Conservation (phyloP, 1,140 invertebrate genomes). For the Eumaeus atala region DNA sequence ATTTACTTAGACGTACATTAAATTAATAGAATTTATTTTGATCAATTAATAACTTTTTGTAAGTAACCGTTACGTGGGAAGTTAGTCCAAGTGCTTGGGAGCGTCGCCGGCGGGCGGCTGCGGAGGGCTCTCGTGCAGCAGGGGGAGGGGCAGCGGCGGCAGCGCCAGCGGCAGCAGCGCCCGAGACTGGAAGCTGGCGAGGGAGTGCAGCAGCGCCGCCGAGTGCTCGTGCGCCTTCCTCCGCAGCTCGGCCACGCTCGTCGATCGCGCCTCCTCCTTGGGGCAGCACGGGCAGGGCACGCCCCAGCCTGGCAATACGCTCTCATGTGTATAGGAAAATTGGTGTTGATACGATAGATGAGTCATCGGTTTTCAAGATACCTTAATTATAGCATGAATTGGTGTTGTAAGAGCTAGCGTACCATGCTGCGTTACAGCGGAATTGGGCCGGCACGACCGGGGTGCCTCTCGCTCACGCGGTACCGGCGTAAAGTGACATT, state of each 20-base stretch:
- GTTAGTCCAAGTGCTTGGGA: conserved; percentile 56
- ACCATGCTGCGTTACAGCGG: no score
- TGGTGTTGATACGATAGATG: no score
- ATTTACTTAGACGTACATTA: no score
- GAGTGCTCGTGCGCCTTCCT: conserved; percentile 94
- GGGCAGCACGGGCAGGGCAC: conserved; percentile 85
- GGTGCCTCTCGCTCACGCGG: no score
- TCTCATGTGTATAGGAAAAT: no score
- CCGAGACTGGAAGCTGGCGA: conserved; percentile 77
- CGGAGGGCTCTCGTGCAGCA: conserved; percentile 69
- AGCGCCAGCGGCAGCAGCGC: conserved; percentile 76
- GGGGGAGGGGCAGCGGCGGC: conserved; percentile 66
- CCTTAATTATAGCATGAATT: no score
- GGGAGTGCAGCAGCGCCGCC: conserved; percentile 84
- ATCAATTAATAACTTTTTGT: no score
- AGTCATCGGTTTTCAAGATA: no score
- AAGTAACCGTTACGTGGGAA: background rate
- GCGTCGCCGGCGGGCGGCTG: conserved; percentile 53
- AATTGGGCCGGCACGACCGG: no score
- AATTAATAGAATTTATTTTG: no score
- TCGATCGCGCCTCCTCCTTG: conserved; percentile 78
- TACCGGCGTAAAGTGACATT: no score
- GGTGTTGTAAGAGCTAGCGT: no score
- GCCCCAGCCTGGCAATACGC: conserved; percentile 56
- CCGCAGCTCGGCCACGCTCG: conserved; percentile 89